Evolutionary conservation across 2,113 vertebrate species (phyloP), one percentile per base, ranked within the genome.

Genomic region (Petrocephalus zakoni): DNA sequence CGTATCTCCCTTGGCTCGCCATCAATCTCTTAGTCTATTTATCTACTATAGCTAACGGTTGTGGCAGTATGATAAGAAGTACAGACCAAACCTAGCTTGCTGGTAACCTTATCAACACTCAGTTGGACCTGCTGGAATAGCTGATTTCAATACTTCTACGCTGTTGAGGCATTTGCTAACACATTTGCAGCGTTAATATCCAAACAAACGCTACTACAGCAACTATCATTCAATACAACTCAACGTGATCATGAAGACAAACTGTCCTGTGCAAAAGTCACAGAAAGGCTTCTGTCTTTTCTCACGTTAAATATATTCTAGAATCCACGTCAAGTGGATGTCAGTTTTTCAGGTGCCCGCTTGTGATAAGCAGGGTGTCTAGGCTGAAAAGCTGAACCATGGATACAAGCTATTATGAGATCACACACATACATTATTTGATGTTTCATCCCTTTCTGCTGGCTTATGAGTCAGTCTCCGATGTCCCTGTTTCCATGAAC

Each of bases 401-500:
- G 72, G 15, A 37, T 78, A 78, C 34, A 78, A 34, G 34, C 34
- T 42, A 42, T 78, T 78, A 78, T 78, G 72, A 78, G 34, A 78
- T 78, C 72, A 34, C 34, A 17, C 72, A 42, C 72, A 6, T 42
- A 78, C 34, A 78, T 78, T 19, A 78, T 78, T 78, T 78, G 72
- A 42, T 78, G 34, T 37, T 78, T 42, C 72, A 78, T 78, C 29
- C 29, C 1, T 78, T 78, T 78, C 25, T 78, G 29, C 37, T 29
- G 15, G 72, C 17, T 78, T 78, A 78, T 78, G 72, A 78, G 72
- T 78, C 72, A 78, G 34, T 19, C 72, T 78, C 72, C 42, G 72
- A 78, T 78, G 72, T 78, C 19, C 72, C 72, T 78, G 72, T 78
- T 42, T 78, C 72, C 72, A 78, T 78, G 34, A 78, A 42, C 72